Conservation (phyloP, 2,888 invertebrate genomes). For the Xiphydria camelus region DNA sequence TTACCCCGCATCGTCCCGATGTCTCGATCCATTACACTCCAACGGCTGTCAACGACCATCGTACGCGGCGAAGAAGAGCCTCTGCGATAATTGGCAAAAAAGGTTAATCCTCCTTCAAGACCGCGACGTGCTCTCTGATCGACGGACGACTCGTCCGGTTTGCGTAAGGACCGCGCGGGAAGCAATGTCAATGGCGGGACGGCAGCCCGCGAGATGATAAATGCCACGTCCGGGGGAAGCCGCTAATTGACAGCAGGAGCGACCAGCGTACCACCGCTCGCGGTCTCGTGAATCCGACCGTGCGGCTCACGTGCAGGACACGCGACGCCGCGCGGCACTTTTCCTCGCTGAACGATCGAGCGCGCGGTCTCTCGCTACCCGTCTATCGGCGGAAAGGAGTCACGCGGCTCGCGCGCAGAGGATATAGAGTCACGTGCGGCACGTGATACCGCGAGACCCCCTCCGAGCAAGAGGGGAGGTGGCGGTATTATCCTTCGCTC, state of each 20-base stretch:
- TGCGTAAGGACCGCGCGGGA: neutral
- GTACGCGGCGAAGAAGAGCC: too few species aligned
- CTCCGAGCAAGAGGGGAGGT: too few species aligned
- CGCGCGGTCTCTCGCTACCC: conserved; percentile 3
- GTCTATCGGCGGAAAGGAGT: neutral
- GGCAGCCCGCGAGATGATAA: conserved; percentile 9
- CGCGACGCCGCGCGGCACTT: conserved; percentile 11
- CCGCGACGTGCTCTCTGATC: too few species aligned
- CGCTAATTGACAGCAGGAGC: conserved; percentile 29
- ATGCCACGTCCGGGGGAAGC: conserved; percentile 24
- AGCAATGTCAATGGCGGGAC: conserved; percentile 18
- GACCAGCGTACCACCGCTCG: too few species aligned
- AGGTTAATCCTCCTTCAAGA: too few species aligned
- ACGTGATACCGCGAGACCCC: conserved; percentile 38
- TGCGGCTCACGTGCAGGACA: conserved; percentile 26
- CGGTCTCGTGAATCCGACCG: conserved; percentile 41
- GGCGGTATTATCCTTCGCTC: conserved; percentile 3
- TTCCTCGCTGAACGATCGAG: conserved; percentile 17
- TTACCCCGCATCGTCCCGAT: too few species aligned
- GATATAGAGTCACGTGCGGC: conserved; percentile 49
- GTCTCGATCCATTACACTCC: too few species aligned
- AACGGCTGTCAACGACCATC: too few species aligned
- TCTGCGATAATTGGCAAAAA: too few species aligned
- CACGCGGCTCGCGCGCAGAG: conserved; percentile 36
- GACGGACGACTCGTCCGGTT: neutral